A percentile compares a stretch with the other conserved stretches of the same genome.
Conservation (phyloP, 2,888 invertebrate genomes). For the Xestoiulus laeticollis region DNA sequence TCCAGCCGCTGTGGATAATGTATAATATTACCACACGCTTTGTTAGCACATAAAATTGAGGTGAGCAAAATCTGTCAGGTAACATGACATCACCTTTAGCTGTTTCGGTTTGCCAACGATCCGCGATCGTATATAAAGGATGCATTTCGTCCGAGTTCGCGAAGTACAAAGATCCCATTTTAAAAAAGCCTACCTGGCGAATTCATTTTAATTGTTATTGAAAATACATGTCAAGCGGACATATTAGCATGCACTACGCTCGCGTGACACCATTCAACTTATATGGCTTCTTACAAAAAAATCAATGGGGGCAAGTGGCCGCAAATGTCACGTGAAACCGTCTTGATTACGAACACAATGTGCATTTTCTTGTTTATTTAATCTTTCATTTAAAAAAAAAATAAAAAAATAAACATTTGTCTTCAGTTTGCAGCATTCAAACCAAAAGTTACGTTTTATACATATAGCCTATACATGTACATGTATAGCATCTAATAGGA, state of each 20-base stretch:
- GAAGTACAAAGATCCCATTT: not conserved
- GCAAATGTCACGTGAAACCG: not conserved
- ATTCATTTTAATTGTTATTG: constrained; percentile 30
- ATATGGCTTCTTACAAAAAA: not conserved
- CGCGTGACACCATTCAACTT: constrained; percentile 40
- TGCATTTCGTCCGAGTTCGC: not conserved
- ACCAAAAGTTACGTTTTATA: too few species aligned
- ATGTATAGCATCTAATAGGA: too few species aligned
- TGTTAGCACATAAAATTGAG: not conserved
- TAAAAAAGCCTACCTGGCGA: not conserved
- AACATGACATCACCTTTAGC: not conserved
- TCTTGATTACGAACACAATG: not conserved
- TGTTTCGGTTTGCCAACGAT: not conserved
- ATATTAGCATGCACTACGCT: not conserved
- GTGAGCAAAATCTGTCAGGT: not conserved
- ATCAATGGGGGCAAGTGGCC: constrained; percentile 14
- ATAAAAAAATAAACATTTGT: too few species aligned
- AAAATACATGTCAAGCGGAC: not conserved
- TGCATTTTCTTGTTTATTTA: not conserved
- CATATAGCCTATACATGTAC: too few species aligned
- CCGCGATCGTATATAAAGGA: not conserved
- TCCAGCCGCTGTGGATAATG: too few species aligned
- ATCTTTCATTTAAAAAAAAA: too few species aligned
- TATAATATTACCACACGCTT: too few species aligned
- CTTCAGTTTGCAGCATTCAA: too few species aligned